Evolutionary conservation across 2,888 invertebrate genomes (phyloP), one percentile per base, ranked within the genome.

Genomic region (Pseudococcus jackbeardsleyi): DNA sequence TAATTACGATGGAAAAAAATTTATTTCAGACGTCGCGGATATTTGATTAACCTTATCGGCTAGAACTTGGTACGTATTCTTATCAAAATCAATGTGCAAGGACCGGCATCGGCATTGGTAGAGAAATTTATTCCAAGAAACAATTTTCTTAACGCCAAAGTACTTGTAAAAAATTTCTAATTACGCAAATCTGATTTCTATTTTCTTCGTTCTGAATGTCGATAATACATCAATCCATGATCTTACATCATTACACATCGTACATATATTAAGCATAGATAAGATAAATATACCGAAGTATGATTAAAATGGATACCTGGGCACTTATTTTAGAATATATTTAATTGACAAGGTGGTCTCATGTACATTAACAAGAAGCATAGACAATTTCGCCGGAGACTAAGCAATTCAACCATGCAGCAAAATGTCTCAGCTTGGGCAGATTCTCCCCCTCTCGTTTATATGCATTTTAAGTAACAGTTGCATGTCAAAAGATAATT

Each of bases 51-150:
- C 17, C 17, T 72, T 72, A 72, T 33, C 19, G 72, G 33, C 15
- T 17, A 11, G 17, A 72, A 72, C 72, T 15, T 33, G 15, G 26
- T 33, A 72, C 26, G 33, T 72, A 33, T 72, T 33, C 72, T 72
- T 72, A 72, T 72, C 72, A 72, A 72, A 15, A n/a, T 1, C 15
- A 2, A 33, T 15, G 54, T 72, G 7, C 12, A 72, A 39, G 33
- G 33, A 39, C 33, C 33, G 39, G 12, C 26, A 33, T 33, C 42
- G 9, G 42, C 42, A 42, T 8, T 42, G 42, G 42, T 9, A 9
- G 39, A 17, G 72, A 72, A 72, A 72, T 72, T 33, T 72, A 72
- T 72, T 72, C 72, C 17, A 33, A 33, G 72, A 72, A 72, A 26
- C 9, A 22, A 33, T 72, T 72, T 33, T 72, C 33, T 72, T 19